Conservation (phyloP, 2,113 vertebrate species). For the Salvelinus sp. region DNA sequence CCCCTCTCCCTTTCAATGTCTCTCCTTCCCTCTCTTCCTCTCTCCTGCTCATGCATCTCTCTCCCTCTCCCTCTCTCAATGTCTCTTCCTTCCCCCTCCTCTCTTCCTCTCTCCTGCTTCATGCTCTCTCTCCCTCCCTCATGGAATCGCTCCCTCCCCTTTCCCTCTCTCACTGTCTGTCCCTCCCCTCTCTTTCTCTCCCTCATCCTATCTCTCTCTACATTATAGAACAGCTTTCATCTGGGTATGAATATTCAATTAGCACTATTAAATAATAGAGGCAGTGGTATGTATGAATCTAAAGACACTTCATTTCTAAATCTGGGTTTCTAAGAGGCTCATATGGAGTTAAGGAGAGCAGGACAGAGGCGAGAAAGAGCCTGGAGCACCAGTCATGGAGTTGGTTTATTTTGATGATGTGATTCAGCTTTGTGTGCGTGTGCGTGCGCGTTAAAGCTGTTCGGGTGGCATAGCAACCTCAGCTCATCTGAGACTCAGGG, state of each 20-base stretch:
- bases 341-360: slow-evolving; percentile 28
- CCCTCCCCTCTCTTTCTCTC: no score
- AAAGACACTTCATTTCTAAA: slow-evolving; percentile 27
- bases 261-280: slow-evolving; percentile 65
- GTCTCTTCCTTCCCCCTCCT: no score
- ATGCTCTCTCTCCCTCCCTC: no score
- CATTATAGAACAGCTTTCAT: slow-evolving; percentile 70
- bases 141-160: no score
- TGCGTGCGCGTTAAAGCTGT: background rate
- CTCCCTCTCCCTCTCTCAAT: no score
- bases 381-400: slow-evolving; percentile 24
- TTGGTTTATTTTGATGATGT: slow-evolving; percentile 56
- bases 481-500: background rate
- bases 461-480: background rate
- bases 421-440: slow-evolving; percentile 36
- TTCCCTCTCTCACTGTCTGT: no score
- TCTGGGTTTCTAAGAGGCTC: background rate
- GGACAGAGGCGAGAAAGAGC: slow-evolving; percentile 41
- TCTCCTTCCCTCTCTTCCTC: no score
- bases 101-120: no score
- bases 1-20: no score
- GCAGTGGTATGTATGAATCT: slow-evolving; percentile 59
- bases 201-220: slow-evolving; percentile 32
- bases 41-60: no score
- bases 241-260: slow-evolving; percentile 75